Conservation (phyloP, 2,113 vertebrate species). For the Rhizomys pruinosus region DNA sequence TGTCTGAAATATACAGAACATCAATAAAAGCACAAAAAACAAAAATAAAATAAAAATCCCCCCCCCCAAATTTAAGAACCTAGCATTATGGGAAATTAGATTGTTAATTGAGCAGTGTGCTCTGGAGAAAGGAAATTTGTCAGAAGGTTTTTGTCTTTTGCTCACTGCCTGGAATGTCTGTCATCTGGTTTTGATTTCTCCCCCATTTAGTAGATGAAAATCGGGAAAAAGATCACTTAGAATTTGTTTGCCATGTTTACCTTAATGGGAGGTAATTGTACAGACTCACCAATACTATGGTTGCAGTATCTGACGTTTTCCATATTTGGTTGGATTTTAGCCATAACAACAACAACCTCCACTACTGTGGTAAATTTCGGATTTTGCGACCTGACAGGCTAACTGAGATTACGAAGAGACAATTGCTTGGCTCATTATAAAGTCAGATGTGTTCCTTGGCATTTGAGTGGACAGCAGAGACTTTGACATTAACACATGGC, state of each 20-base stretch:
- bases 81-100: conserved; percentile 70
- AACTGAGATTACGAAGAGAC: conserved; percentile 85
- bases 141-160: conserved; percentile 68
- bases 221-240: conserved; percentile 76
- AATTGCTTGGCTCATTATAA: conserved; percentile 87
- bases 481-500: conserved; percentile 83
- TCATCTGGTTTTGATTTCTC: conserved; percentile 83
- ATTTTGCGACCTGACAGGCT: conserved; percentile 85
- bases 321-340: conserved; percentile 82
- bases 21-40: neutral
- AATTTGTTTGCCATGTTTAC: conserved; percentile 74
- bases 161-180: conserved; percentile 75
- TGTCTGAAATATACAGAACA: too few relatives aligned
- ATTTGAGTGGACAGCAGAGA: conserved; percentile 87
- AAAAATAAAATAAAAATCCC: conserved; percentile 51
- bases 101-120: conserved; percentile 51
- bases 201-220: conserved; percentile 78
- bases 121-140: conserved; percentile 54
- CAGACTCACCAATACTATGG: conserved; percentile 77
- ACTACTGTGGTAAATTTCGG: conserved; percentile 82
- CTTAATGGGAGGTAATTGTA: conserved; percentile 66
- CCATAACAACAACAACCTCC: conserved; percentile 76
- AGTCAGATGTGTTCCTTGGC: conserved; percentile 86
- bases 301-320: conserved; percentile 79
- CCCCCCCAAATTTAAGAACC: conserved; percentile 54